Evolutionary conservation across 2,113 vertebrate species (phyloP), one percentile per base, ranked within the genome.

Genomic region (Typhlomys cinereus): DNA sequence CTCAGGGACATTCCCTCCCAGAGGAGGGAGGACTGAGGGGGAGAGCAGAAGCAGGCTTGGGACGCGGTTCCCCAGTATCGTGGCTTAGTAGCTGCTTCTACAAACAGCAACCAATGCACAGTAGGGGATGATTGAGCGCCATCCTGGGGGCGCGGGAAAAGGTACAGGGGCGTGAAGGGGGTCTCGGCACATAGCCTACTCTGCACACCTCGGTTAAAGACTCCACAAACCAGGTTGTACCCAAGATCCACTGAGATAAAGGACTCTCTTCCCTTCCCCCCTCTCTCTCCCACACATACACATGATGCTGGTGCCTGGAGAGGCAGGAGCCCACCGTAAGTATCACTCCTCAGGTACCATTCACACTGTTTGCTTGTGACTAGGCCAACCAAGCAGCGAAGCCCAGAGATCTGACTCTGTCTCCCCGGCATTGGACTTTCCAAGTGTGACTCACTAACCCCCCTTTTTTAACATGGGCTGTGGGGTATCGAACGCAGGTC

Each of bases 141-240:
- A 48, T 14, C 2, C 54, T 70, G 13, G 39, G 31, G 10, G 7
- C 5, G 25, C 29, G 27, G 81, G 73, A 71, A 61, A 52, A 79
- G 17, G 29, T 1, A 23, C 4, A 36, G 52, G 64, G 1, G 21
- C 25, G 7, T 29, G 1, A 2, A 46, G 1, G 57, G 11, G 70
- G n/a, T n/a, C n/a, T 64, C 44, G 4, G 1, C 20, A 50, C 27
- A 18, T 21, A 62, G 69, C 8, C 71, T 29, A 20, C 79, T 48
- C 46, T 48, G 18, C 2, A 50, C 27, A 13, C 10, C 20, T 54
- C 41, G 12, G 1, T 69, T 18, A 81, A 71, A 90, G 25, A 86
- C 8, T 50, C 36, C 2, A 0, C 11, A 20, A 14, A 44, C 54
- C 66, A 69, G 64, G 57, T 31, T 52, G 31, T 36, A 11, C 23